phyloP scores from a whole-genome alignment of 2,113 vertebrate species.

The Hippocampus zosterae region DNA sequence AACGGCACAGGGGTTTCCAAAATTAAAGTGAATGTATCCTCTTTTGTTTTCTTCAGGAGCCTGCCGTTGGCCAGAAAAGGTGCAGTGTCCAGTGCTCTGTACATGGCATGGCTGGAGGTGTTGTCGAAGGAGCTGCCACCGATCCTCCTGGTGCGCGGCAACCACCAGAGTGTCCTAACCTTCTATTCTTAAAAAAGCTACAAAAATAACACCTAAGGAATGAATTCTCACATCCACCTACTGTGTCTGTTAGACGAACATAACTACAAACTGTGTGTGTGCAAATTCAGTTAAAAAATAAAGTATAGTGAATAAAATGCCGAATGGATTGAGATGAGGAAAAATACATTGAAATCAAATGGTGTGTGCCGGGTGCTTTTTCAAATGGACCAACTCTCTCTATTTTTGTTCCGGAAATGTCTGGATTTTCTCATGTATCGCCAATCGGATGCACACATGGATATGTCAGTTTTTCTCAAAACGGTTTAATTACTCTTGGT shows the following conservation, averaged over 20 bases:
- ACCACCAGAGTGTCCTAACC: slow-evolving; percentile 98
- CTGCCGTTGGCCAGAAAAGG: slow-evolving; percentile 94
- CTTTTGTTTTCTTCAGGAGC: slow-evolving; percentile 73
- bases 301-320: slow-evolving; percentile 13
- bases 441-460: slow-evolving; percentile 20
- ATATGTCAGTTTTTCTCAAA: slow-evolving; percentile 9
- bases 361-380: slow-evolving; percentile 10
- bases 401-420: slow-evolving; percentile 31
- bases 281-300: slow-evolving; percentile 19
- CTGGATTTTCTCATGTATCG: slow-evolving; percentile 30
- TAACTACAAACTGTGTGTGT: slow-evolving; percentile 20
- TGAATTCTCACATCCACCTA: slow-evolving; percentile 27
- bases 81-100: slow-evolving; percentile 89
- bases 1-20: not conserved
- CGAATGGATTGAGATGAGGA: slow-evolving; percentile 27
- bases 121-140: slow-evolving; percentile 92
- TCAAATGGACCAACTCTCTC: slow-evolving; percentile 17
- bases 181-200: slow-evolving; percentile 87
- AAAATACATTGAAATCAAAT: slow-evolving; percentile 11
- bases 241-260: slow-evolving; percentile 46
- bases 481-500: slow-evolving; percentile 20
- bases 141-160: slow-evolving; percentile 90
- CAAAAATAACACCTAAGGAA: slow-evolving; percentile 44
- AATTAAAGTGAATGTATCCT: not conserved
- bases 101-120: slow-evolving; percentile 95